Evolutionary conservation across 1,140 invertebrate genomes (phyloP).

Genomic region (Bombus polaris): DNA sequence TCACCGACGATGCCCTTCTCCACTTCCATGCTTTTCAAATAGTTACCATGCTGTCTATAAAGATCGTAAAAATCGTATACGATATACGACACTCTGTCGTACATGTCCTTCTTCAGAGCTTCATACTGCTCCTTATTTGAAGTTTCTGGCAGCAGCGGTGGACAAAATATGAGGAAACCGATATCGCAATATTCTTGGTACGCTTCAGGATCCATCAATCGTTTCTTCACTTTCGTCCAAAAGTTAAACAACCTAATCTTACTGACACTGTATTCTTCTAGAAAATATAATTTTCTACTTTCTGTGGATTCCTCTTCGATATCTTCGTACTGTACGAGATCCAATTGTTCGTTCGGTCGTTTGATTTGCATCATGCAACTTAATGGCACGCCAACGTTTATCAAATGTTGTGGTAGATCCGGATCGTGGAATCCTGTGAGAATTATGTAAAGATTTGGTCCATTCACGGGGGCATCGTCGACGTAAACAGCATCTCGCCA

Average conservation of each 20-base stretch:
- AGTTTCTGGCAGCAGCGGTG: slow-evolving; percentile 66
- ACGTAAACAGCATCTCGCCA: slow-evolving; percentile 83
- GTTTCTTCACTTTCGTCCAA: slow-evolving; percentile 60
- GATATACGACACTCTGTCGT: slow-evolving; percentile 82
- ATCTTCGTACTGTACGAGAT: slow-evolving; percentile 62
- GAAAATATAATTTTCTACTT: slow-evolving; percentile 49
- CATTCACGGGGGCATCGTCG: slow-evolving; percentile 82
- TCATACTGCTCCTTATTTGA: slow-evolving; percentile 73
- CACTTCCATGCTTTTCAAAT: slow-evolving; percentile 81
- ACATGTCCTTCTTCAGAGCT: slow-evolving; percentile 77
- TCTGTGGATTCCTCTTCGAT: slow-evolving; percentile 7
- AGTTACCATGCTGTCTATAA: slow-evolving; percentile 80
- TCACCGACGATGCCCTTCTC: slow-evolving; percentile 71
- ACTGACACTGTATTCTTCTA: slow-evolving; percentile 26
- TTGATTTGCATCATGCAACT: slow-evolving; percentile 76
- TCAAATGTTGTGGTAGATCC: slow-evolving; percentile 76
- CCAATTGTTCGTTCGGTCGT: slow-evolving; percentile 71
- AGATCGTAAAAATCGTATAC: slow-evolving; percentile 84
- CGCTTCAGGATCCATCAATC: slow-evolving; percentile 68
- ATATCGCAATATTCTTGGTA: slow-evolving; percentile 78
- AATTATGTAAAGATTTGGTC: slow-evolving; percentile 83
- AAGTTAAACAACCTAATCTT: slow-evolving; percentile 68
- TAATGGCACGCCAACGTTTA: slow-evolving; percentile 81
- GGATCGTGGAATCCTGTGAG: slow-evolving; percentile 83
- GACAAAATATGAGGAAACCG: slow-evolving; percentile 80